These are phyloP conservation scores for Aphrocallistes beatrix DNA, from an alignment of 37 sponge, comb jelly and placozoan species.

Conservation along the genomic window DNA sequence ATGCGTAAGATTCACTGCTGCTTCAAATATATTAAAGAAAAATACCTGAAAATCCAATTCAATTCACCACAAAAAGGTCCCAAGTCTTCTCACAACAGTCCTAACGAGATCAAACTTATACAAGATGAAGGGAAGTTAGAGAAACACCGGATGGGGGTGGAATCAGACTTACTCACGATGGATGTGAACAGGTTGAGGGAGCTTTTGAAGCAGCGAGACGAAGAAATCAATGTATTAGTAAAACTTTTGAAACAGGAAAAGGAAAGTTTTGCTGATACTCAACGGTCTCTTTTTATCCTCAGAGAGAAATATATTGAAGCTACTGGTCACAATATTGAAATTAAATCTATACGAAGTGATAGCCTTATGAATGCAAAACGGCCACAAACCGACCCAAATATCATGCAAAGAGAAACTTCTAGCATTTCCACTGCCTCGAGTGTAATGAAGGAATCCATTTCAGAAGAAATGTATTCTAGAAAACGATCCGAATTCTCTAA, in stretches of 20 bases:
- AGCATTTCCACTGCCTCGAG: not conserved
- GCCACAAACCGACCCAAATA: not conserved
- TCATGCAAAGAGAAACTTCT: no score
- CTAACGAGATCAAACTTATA: not conserved
- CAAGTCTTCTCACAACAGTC: not conserved
- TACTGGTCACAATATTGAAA: slow-evolving; percentile 23
- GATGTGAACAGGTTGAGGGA: slow-evolving; percentile 52
- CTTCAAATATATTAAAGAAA: slow-evolving; percentile 71
- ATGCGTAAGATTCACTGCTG: slow-evolving; percentile 87
- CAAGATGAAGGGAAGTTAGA: not conserved
- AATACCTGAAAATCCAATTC: not conserved
- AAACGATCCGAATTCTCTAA: slow-evolving; percentile 37
- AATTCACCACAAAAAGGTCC: slow-evolving; percentile 6
- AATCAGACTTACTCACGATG: slow-evolving; percentile 16
- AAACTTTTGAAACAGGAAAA: slow-evolving; percentile 83
- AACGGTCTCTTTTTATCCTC: not conserved
- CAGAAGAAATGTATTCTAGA: not conserved
- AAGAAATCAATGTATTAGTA: slow-evolving; percentile 82
- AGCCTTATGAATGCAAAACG: not conserved
- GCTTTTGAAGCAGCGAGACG: slow-evolving; percentile 81
- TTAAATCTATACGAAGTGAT: slow-evolving; percentile 2
- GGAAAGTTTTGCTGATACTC: slow-evolving; percentile 40
- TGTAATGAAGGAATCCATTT: not conserved
- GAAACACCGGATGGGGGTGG: not conserved
- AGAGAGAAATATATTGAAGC: slow-evolving; percentile 30